Conservation (phyloP, 2,888 invertebrate genomes). For the Dynastes tityus region DNA sequence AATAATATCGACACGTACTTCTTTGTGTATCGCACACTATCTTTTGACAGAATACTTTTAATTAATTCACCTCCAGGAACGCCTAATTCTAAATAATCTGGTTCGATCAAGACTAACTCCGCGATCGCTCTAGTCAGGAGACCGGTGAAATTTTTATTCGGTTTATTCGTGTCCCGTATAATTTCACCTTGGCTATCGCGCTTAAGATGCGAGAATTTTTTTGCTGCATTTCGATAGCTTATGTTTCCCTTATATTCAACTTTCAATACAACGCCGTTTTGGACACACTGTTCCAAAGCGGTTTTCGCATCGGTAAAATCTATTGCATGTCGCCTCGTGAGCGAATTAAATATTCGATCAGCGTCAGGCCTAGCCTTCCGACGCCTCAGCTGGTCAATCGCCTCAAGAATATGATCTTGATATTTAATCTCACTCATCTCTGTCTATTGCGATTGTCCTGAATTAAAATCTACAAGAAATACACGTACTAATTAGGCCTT, state of each 20-base stretch:
- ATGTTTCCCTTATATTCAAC: conserved; percentile 91
- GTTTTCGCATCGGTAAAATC: conserved; percentile 79
- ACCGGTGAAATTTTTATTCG: conserved; percentile 66
- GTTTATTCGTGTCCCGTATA: conserved; percentile 55
- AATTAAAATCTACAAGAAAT: conserved; percentile 25
- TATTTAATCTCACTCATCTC: conserved; percentile 74
- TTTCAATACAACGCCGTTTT: conserved; percentile 83
- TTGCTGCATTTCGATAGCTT: conserved; percentile 88
- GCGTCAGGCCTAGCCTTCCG: conserved; percentile 90
- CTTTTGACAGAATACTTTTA: conserved; percentile 77
- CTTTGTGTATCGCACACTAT: conserved; percentile 76
- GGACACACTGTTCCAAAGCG: conserved; percentile 83
- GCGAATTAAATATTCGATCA: conserved; percentile 86
- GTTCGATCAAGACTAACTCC: conserved; percentile 81
- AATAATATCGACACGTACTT: conserved; percentile 78
- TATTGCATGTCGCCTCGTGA: conserved; percentile 83
- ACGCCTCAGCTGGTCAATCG: conserved; percentile 87
- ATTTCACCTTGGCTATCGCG: conserved; percentile 56
- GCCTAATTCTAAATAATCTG: conserved; percentile 81
- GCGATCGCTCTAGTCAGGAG: conserved; percentile 81
- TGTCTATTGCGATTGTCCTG: background rate
- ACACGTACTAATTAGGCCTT: conserved; percentile 14
- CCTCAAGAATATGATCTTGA: conserved; percentile 85
- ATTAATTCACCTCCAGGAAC: conserved; percentile 81
- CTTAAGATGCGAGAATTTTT: conserved; percentile 74